Evolutionary conservation across 1,140 invertebrate species (phyloP), one percentile per base, ranked within the genome.

Genomic region (Trichogramma pretiosum): DNA sequence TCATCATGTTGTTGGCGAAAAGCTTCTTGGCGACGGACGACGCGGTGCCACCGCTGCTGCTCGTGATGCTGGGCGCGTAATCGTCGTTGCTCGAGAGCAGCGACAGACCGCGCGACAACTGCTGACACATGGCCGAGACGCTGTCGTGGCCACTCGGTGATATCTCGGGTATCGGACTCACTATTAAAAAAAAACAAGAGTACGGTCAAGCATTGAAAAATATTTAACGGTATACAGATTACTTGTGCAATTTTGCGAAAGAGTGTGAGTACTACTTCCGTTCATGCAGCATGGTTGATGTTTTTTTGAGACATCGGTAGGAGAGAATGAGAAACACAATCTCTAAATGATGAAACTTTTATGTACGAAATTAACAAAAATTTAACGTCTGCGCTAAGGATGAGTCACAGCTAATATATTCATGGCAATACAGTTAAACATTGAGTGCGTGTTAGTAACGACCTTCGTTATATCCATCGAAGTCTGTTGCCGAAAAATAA

Each of bases 101-200:
- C 23, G 84, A 84, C 14, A 93, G 72, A 14, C 87, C 89, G 64
- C 84, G 84, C 24, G 86, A 85, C 24, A 93, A 73, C 61, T 93
- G 87, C 66, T 91, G 86, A 71, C 89, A 93, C 75, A 92, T 81
- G 48, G 87, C 85, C 53, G 86, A 85, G 17, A 93, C 87, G 14
- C 84, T 82, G 63, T 90, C 84, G 11, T 75, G 77, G n/a, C 65
- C 69, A 47, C 68, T 74, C 52, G 84, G 84, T 35, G 87, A 85
- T 57, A 82, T 77, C 74, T 91, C 87, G 17, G 85, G 83, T 64
- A 89, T 89, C 21, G 85, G 83, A 58, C 84, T 85, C 52, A 85
- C 84, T 77, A 73, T 13, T 19, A 47, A 36, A 18, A 30, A 1
- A 2, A 14, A 19, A 5, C 13, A 13, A 8, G 39, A 41, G 24